phyloP scores from a whole-genome alignment of 2,888 invertebrate genomes.

The Crematogaster levior region DNA sequence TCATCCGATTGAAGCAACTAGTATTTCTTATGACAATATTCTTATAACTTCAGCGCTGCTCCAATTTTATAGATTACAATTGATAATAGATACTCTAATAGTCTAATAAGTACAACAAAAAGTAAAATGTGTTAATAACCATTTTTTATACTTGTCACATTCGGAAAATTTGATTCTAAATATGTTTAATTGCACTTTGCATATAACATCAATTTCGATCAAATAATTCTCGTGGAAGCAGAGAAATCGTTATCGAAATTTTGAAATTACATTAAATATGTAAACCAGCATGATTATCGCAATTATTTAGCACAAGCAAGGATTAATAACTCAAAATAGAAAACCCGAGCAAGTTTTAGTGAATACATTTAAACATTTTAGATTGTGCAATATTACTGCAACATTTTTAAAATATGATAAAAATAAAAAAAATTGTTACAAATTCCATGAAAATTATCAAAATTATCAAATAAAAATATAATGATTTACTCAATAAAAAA shows the following conservation, averaged over 20 bases:
- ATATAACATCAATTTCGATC: not conserved
- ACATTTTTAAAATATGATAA: not conserved
- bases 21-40: not conserved
- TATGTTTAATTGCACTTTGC: not conserved
- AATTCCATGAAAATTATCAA: not conserved
- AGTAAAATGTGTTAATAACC: not conserved
- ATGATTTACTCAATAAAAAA: not conserved
- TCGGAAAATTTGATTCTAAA: not conserved
- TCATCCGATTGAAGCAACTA: constrained; percentile 10
- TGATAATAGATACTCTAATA: not conserved
- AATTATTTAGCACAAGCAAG: not conserved
- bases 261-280: not conserved
- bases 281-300: not conserved
- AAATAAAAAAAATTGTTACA: not conserved
- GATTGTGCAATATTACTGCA: too few relatives aligned
- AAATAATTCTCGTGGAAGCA: not conserved
- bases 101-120: too few relatives aligned
- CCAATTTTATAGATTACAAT: constrained; percentile 21
- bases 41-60: not conserved
- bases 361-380: not conserved
- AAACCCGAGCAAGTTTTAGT: not conserved
- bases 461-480: not conserved
- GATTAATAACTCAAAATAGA: not conserved
- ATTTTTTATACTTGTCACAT: not conserved
- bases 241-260: not conserved